Base-by-base conservation (phyloP, 2,888 invertebrate genomes). In the Tenthredo amoena region DNA sequence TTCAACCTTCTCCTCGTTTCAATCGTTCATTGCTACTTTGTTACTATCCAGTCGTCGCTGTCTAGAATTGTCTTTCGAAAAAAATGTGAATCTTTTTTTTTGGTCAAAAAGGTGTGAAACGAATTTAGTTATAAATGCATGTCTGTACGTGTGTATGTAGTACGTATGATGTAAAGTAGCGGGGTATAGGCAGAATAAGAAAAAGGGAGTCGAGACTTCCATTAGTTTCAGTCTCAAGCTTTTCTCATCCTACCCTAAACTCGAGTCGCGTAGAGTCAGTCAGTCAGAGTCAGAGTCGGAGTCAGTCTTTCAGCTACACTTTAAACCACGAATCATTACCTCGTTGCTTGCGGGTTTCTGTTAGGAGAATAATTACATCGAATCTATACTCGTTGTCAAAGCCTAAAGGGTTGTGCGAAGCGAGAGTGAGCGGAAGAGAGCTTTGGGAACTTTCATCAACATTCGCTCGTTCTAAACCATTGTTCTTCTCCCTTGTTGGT, bases 221-320 rank as follows among this genome's bases (percentile, higher is more conserved):
- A 68, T 68, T 68, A 68, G 68, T 68, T 68, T 68, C 18, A 68
- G 68, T 68, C 68, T 68, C 68, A 68, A 68, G 68, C 68, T 68
- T 68, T 68, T 34, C 15, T 34, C 68, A 15, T 68, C 5, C n/a
- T n/a, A 18, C n/a, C 55, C n/a, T n/a, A 55, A 55, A n/a, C 68
- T 34, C 34, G 15, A 31, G 68, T 15, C 6, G 34, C 7, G 31
- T 34, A 26, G 3, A 34, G 68, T 34, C 68, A 68, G 65, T 31
- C 65, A 65, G 68, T 68, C 62, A 26, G 62, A 62, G 62, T 62
- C 62, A 62, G 62, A 18, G 15, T 62, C 62, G 12, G 21, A 62
- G 9, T 62, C 68, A 68, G 31, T 68, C 68, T 68, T 68, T 68
- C 34, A 68, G 68, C 18, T 7, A 34, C 7, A 68, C 34, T 68